Conservation (phyloP, 2,888 invertebrate species). For the Pristionchus mayeri region DNA sequence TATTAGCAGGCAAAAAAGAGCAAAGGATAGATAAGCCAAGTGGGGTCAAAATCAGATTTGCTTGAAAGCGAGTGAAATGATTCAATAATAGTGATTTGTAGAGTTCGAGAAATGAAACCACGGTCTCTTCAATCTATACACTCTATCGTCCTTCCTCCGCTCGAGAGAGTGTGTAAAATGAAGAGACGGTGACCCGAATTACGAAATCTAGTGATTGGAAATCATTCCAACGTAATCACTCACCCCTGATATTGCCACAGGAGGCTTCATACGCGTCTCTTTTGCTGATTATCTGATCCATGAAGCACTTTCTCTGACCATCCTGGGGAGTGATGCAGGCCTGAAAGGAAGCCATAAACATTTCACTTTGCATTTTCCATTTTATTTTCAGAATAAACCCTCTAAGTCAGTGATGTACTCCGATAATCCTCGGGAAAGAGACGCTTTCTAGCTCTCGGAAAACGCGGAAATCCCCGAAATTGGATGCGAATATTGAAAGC, state of each 20-base stretch:
- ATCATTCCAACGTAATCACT: too few relatives aligned
- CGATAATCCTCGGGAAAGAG: background rate
- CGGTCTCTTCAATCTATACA: too few relatives aligned
- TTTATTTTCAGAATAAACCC: background rate
- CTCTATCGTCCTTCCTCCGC: too few relatives aligned
- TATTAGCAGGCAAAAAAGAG: too few relatives aligned
- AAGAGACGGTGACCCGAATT: too few relatives aligned
- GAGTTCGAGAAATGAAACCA: too few relatives aligned
- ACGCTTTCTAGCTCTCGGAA: background rate
- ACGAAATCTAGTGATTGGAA: too few relatives aligned
- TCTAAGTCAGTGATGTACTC: background rate
- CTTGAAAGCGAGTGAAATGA: too few relatives aligned
- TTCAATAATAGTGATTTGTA: too few relatives aligned
- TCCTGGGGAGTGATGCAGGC: conserved; percentile 13
- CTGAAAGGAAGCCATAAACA: background rate
- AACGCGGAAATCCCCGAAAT: conserved; percentile 16
- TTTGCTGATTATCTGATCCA: conserved; percentile 24
- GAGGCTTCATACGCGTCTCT: background rate
- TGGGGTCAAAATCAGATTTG: too few relatives aligned
- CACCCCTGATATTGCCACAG: background rate
- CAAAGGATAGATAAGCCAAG: too few relatives aligned
- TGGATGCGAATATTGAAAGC: background rate
- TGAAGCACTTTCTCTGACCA: background rate
- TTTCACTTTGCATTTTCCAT: background rate
- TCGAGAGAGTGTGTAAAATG: too few relatives aligned